Evolutionary conservation across 2,113 vertebrate genomes (phyloP).

Genomic region (Agelaius phoeniceus): DNA sequence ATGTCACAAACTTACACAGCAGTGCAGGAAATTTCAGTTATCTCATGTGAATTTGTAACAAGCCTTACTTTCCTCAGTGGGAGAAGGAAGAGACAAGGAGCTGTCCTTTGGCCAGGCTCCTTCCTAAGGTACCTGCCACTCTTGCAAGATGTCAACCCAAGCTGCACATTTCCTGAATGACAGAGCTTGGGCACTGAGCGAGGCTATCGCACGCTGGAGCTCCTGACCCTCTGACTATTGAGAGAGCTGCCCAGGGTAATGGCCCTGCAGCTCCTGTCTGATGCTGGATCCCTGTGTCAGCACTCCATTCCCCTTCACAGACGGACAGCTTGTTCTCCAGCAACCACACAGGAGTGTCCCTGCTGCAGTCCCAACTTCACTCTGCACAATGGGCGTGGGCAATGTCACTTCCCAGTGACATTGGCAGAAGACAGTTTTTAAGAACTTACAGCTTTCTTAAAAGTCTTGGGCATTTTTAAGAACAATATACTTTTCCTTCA

Average conservation of each 20-base stretch:
- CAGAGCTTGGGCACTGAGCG: not conserved
- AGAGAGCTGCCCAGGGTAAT: not conserved
- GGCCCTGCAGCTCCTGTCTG: not conserved
- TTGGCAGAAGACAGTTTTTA: not conserved
- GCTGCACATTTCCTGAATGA: not conserved
- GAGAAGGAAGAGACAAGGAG: not conserved
- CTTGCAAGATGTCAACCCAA: not conserved
- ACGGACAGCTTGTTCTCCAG: not conserved
- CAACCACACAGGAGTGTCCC: not conserved
- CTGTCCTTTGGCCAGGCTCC: not conserved
- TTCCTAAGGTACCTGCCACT: not conserved
- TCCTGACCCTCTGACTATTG: not conserved
- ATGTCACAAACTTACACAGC: not conserved
- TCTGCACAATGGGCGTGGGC: accelerated
- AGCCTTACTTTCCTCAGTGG: not conserved
- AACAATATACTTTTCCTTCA: not conserved
- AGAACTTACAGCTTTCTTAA: accelerated
- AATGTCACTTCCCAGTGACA: not conserved
- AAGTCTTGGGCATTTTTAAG: not conserved
- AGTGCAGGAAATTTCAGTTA: not conserved
- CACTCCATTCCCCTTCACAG: not conserved
- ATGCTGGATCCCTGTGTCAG: accelerated
- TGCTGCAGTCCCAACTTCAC: not conserved
- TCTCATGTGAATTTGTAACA: not conserved
- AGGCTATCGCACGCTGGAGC: not conserved